phyloP scores from a whole-genome alignment of 2,113 vertebrate species.

The Zosterops japonicus region DNA sequence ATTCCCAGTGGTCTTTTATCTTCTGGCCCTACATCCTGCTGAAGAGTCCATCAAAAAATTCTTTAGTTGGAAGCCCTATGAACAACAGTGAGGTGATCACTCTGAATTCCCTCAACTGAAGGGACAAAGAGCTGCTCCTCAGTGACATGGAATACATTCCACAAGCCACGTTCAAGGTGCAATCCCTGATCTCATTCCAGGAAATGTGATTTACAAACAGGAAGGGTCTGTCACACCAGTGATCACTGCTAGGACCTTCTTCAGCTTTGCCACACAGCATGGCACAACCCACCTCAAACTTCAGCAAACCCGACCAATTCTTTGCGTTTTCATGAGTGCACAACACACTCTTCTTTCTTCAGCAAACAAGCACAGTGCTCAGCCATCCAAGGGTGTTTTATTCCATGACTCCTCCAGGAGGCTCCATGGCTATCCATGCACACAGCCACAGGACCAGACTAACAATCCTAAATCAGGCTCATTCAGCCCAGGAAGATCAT shows the following conservation, averaged over 20 bases:
- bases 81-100: not conserved
- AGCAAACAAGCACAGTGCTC: not conserved
- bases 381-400: not conserved
- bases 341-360: not conserved
- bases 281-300: not conserved
- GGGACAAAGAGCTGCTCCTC: not conserved
- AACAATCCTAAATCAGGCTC: not conserved
- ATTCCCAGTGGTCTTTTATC: not conserved
- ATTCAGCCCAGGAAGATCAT: not conserved
- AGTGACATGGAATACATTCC: not conserved
- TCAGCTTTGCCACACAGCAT: not conserved
- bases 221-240: not conserved
- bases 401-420: not conserved
- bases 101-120: not conserved
- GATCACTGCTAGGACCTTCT: not conserved
- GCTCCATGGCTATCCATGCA: not conserved
- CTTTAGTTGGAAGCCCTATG: not conserved
- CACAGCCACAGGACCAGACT: not conserved
- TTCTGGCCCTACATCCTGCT: not conserved
- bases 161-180: not conserved
- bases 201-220: not conserved
- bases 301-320: not conserved
- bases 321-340: not conserved
- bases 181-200: not conserved
- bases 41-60: not conserved